These are phyloP conservation scores for Myotis myotis DNA, from an alignment of 2,797 vertebrate genomes.

Conservation along the genomic window DNA sequence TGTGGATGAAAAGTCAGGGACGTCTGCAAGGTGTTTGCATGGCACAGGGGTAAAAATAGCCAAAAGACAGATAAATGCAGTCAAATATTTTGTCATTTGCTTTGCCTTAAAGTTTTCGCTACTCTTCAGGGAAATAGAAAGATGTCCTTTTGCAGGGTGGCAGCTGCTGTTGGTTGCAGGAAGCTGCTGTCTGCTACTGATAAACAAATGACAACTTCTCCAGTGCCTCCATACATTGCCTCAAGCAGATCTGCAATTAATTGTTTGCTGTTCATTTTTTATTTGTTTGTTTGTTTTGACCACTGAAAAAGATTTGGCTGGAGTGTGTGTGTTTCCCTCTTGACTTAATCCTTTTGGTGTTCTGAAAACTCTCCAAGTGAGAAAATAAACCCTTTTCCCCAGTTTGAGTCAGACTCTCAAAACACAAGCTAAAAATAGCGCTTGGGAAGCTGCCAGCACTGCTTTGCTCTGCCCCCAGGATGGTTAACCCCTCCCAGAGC, in stretches of 20 bases:
- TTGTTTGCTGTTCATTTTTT: conserved; percentile 2
- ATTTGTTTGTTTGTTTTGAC: conserved; percentile 17
- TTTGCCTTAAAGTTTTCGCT: conserved; percentile 39
- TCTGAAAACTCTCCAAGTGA: conserved; percentile 74
- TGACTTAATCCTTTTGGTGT: conserved; percentile 65
- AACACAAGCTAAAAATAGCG: conserved; percentile 55
- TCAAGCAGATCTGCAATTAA: conserved; percentile 52
- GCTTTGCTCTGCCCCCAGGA: background rate
- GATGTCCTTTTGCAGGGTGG: conserved; percentile 57
- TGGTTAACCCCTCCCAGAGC: background rate
- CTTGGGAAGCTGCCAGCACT: background rate
- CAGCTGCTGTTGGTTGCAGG: conserved; percentile 46
- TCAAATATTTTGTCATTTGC: conserved; percentile 71
- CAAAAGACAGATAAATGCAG: conserved; percentile 58
- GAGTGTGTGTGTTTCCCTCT: conserved; percentile 53
- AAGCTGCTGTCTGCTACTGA: conserved; percentile 65
- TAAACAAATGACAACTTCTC: conserved; percentile 53
- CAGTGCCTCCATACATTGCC: background rate
- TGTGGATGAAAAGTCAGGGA: conserved; percentile 24
- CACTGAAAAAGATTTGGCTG: conserved; percentile 54
- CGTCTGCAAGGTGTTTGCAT: background rate
- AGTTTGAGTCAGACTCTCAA: conserved; percentile 67
- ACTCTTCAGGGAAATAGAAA: conserved; percentile 60
- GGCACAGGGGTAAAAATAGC: conserved; percentile 64
- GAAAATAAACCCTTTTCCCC: conserved; percentile 66